Evolutionary conservation across 1,140 invertebrate species (phyloP).

Genomic region (Parasteatoda tepidariorum): DNA sequence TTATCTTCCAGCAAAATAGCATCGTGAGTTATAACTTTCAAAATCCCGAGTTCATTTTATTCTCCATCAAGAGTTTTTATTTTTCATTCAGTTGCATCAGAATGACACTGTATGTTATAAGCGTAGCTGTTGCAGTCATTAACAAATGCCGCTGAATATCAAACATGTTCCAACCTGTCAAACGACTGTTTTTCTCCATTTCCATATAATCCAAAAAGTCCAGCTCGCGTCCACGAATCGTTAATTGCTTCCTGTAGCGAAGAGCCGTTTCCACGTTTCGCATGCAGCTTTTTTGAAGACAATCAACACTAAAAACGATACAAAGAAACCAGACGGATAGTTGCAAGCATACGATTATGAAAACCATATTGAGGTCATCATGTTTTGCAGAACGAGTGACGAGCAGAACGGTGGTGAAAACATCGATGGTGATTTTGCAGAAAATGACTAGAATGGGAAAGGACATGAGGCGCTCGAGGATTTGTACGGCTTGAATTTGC

Average conservation of each 20-base stretch:
- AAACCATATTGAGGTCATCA: background rate
- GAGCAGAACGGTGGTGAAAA: too few species aligned
- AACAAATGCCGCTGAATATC: background rate
- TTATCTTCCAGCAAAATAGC: too few species aligned
- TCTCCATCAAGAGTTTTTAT: too few species aligned
- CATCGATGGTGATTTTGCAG: too few species aligned
- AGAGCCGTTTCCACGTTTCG: background rate
- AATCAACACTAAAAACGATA: background rate
- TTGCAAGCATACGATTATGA: background rate
- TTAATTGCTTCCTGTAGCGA: background rate
- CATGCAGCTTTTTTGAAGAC: background rate
- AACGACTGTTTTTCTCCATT: background rate
- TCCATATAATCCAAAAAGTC: background rate
- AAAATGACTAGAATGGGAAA: background rate
- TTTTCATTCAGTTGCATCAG: too few species aligned
- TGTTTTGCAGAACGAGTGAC: too few species aligned
- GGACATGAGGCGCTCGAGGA: background rate
- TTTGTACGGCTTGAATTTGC: background rate
- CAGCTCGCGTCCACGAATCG: background rate
- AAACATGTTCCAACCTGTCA: background rate
- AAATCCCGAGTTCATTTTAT: too few species aligned
- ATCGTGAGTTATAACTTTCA: too few species aligned
- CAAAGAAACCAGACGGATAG: background rate
- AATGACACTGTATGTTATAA: background rate
- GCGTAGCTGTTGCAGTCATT: background rate